phyloP scores from a whole-genome alignment of 2,797 vertebrate species.

The Anabas testudineus region DNA sequence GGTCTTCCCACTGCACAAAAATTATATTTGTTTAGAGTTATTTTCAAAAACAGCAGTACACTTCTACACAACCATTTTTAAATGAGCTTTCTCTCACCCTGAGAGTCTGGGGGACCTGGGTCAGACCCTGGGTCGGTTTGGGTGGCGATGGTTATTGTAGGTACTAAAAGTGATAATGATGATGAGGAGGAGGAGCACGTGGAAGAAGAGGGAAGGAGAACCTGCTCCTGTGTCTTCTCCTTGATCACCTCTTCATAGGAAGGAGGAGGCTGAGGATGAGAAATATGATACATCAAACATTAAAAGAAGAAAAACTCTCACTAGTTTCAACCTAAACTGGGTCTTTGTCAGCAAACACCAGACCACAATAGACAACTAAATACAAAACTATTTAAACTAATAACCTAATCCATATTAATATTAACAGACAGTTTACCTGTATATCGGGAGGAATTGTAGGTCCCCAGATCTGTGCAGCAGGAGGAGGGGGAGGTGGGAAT shows the following conservation, averaged over 20 bases:
- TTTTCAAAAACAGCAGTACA: not conserved
- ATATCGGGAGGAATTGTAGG: constrained; percentile 67
- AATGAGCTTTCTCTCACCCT: constrained; percentile 21
- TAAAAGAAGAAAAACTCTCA: too few relatives aligned
- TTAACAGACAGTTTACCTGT: constrained; percentile 55
- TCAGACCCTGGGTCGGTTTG: constrained; percentile 88
- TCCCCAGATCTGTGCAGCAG: constrained; percentile 79
- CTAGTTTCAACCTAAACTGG: too few relatives aligned
- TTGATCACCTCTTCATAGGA: constrained; percentile 98
- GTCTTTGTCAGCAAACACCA: too few relatives aligned
- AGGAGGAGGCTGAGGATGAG: constrained; percentile 88
- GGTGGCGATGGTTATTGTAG: constrained; percentile 90
- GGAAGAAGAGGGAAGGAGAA: constrained; percentile 69
- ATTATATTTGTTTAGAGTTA: not conserved
- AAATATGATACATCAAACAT: too few relatives aligned
- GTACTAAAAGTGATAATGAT: constrained; percentile 16
- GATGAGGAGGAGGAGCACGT: constrained; percentile 63
- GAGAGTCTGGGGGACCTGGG: not conserved
- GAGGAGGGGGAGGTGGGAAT: constrained; percentile 85
- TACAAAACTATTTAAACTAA: too few relatives aligned
- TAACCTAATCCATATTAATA: too few relatives aligned
- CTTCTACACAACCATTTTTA: too few relatives aligned
- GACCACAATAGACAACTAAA: too few relatives aligned
- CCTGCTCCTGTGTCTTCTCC: constrained; percentile 94
- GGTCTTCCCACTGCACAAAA: constrained; percentile 80